These are phyloP conservation scores for Cenopis cana DNA, from an alignment of 2,888 invertebrate genomes.

Conservation along the genomic window DNA sequence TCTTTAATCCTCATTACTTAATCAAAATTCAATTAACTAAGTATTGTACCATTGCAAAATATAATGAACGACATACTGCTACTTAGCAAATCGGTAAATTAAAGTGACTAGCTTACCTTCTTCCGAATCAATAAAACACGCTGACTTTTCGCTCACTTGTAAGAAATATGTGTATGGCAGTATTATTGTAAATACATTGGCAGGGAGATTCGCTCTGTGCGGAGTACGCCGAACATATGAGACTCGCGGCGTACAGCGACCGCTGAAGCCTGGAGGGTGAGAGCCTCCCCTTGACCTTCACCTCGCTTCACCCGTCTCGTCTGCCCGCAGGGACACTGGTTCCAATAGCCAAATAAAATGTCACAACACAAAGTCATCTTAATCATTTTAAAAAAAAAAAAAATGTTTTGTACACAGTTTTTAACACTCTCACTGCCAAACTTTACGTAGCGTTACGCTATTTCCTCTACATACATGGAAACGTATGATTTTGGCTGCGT, in stretches of 20 bases:
- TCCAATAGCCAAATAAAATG: background rate
- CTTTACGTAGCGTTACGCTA: too few species aligned
- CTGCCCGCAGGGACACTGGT: background rate
- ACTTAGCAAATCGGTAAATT: background rate
- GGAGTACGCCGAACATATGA: slow-evolving; percentile 24
- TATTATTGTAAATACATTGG: background rate
- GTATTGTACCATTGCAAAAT: background rate
- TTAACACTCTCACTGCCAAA: too few species aligned
- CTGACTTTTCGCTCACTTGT: background rate
- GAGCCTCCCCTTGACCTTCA: slow-evolving; percentile 38
- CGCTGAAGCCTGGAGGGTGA: slow-evolving; percentile 18
- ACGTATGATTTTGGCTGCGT: too few species aligned
- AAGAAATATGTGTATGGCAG: too few species aligned
- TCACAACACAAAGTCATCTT: too few species aligned
- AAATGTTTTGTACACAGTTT: too few species aligned
- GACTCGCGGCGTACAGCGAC: slow-evolving; percentile 13
- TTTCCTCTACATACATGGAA: too few species aligned
- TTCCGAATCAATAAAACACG: background rate
- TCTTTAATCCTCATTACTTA: too few species aligned
- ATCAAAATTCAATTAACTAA: background rate
- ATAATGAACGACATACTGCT: background rate
- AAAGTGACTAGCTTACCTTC: slow-evolving; percentile 2
- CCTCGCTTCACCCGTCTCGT: slow-evolving; percentile 27
- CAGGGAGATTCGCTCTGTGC: slow-evolving; percentile 1
- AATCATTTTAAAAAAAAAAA: too few species aligned